phyloP scores from a whole-genome alignment of 2,888 invertebrate genomes.

The Troilus luridus region DNA sequence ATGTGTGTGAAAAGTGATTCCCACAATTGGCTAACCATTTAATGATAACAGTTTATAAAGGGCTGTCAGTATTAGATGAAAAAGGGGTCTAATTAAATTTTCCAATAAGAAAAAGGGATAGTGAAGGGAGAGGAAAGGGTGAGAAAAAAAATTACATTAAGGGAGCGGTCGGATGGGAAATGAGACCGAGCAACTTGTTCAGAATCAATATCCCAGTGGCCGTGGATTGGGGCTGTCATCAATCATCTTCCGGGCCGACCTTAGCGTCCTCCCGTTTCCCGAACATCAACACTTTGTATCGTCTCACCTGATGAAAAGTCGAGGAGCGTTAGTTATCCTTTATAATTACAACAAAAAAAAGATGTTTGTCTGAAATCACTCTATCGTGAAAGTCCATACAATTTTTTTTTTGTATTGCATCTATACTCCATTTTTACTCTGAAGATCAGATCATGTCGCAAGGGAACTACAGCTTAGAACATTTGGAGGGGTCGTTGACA shows the following conservation, averaged over 20 bases:
- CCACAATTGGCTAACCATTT: background rate
- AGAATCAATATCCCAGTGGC: slow-evolving; percentile 26
- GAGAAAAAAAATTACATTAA: background rate
- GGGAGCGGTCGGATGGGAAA: slow-evolving; percentile 2
- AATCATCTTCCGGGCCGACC: background rate
- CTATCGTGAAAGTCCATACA: background rate
- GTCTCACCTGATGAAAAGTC: background rate
- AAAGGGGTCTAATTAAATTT: background rate
- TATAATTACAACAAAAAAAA: too few species aligned
- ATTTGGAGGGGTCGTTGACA: too few species aligned
- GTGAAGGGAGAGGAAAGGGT: background rate
- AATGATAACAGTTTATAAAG: background rate
- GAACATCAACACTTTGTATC: too few species aligned
- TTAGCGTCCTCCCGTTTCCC: background rate
- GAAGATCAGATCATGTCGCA: too few species aligned
- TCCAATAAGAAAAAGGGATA: background rate
- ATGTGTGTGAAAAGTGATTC: background rate
- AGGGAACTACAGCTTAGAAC: too few species aligned
- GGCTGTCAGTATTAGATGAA: background rate
- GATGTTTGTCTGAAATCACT: background rate
- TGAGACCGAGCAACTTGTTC: slow-evolving; percentile 33
- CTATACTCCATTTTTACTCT: too few species aligned
- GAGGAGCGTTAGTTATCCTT: background rate
- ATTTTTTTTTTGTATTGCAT: too few species aligned
- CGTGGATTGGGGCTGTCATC: slow-evolving; percentile 37